phyloP scores from a whole-genome alignment of 2,113 vertebrate genomes.

The Lycaon pictus region DNA sequence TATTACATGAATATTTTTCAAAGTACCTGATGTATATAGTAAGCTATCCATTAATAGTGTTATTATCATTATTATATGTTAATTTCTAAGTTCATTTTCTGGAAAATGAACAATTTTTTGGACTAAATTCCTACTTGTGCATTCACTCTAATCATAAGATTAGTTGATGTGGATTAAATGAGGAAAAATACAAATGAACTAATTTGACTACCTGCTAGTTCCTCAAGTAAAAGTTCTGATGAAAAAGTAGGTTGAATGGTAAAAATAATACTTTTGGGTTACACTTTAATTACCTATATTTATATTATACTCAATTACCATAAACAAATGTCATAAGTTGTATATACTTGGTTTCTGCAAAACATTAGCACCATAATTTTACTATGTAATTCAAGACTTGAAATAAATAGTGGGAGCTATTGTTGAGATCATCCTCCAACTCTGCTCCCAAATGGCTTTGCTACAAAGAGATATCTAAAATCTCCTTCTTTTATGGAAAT shows the following conservation, averaged over 20 bases:
- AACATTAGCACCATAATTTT: background rate
- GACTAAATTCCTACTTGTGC: background rate
- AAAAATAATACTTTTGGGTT: background rate
- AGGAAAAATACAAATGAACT: background rate
- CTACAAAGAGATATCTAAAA: background rate
- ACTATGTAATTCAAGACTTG: background rate
- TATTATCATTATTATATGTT: background rate
- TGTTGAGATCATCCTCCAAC: background rate
- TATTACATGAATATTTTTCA: background rate
- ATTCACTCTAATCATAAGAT: background rate
- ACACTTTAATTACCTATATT: background rate
- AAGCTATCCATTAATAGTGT: background rate
- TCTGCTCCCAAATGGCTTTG: background rate
- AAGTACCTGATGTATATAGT: background rate
- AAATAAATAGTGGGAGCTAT: background rate
- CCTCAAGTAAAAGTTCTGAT: background rate
- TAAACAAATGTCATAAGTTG: background rate
- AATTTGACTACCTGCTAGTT: background rate
- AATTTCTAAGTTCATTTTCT: background rate
- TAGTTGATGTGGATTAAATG: background rate
- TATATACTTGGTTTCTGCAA: background rate
- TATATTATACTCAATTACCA: background rate
- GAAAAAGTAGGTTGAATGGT: background rate
- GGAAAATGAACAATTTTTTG: background rate
- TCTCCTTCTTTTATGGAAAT: background rate